Evolutionary conservation across 2,888 invertebrate species (phyloP).

Genomic region (Eugnorisma glareosa): DNA sequence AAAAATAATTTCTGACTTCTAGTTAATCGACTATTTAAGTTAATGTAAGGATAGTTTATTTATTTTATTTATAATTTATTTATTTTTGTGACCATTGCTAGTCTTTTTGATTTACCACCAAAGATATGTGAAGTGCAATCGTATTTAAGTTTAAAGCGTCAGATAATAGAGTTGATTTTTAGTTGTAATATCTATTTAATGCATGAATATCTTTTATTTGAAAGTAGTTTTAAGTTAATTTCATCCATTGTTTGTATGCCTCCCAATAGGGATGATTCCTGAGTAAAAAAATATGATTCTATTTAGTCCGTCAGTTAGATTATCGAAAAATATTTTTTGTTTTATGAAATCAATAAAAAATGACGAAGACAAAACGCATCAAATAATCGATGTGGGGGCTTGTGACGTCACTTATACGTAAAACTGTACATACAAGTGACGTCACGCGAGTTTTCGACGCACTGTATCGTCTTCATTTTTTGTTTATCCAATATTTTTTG

Average conservation of each 20-base stretch:
- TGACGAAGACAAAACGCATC: too few relatives aligned
- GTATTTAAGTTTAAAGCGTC: constrained; percentile 37
- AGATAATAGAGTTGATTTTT: constrained; percentile 18
- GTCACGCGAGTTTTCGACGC: too few relatives aligned
- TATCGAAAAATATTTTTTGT: too few relatives aligned
- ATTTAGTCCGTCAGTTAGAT: too few relatives aligned
- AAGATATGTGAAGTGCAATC: constrained; percentile 67
- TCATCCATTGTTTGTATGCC: not conserved
- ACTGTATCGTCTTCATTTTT: too few relatives aligned
- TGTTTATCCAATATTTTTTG: too few relatives aligned
- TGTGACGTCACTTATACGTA: too few relatives aligned
- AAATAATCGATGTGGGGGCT: too few relatives aligned
- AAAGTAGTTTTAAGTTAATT: constrained; percentile 10
- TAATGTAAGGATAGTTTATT: constrained; percentile 53
- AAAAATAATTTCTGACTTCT: constrained; percentile 43
- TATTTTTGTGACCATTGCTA: constrained; percentile 70
- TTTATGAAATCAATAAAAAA: too few relatives aligned
- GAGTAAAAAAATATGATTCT: too few relatives aligned
- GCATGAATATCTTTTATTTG: not conserved
- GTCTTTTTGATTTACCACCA: constrained; percentile 71
- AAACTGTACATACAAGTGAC: too few relatives aligned
- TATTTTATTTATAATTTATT: constrained; percentile 63
- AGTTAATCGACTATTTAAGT: constrained; percentile 62
- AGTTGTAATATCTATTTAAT: constrained; percentile 30
- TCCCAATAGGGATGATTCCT: too few relatives aligned